Percentiles rank a stretch among this genome's conserved stretches.
phyloP scores from a whole-genome alignment of 1,140 invertebrate genomes.

The Leptinotarsa lineolata region DNA sequence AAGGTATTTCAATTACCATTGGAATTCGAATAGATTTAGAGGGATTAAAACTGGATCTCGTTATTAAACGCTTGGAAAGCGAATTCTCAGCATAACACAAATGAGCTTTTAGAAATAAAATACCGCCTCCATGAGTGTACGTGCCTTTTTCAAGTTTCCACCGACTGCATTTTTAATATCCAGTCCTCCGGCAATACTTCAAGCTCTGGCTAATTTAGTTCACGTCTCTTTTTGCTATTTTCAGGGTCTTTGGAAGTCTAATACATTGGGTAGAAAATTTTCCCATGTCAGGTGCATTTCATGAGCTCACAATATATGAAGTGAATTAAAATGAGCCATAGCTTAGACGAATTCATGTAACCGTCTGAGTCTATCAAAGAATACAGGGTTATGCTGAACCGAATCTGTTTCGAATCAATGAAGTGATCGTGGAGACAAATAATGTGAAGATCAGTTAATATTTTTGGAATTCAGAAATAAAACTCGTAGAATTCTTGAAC shows the following conservation, averaged over 20 bases:
- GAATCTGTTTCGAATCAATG: too few species aligned
- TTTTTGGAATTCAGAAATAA: too few species aligned
- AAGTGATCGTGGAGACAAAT: too few species aligned
- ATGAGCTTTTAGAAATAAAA: conserved; percentile 1
- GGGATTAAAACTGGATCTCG: not conserved
- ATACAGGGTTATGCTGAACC: too few species aligned
- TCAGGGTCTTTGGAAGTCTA: not conserved
- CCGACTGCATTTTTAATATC: not conserved
- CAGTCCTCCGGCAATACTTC: not conserved
- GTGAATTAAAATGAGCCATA: not conserved
- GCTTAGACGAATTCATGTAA: too few species aligned
- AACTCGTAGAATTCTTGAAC: too few species aligned
- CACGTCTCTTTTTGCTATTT: not conserved
- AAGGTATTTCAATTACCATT: too few species aligned
- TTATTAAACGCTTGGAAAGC: not conserved
- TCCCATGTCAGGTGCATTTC: not conserved
- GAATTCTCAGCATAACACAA: not conserved
- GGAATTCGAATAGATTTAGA: too few species aligned
- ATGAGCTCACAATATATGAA: not conserved
- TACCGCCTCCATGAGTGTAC: not conserved
- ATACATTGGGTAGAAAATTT: not conserved
- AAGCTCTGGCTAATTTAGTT: not conserved
- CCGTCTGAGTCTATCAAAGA: too few species aligned
- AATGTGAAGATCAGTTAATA: too few species aligned
- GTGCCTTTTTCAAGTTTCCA: not conserved